Percentiles rank a stretch among this genome's conserved stretches.
phyloP scores from a whole-genome alignment of 2,113 vertebrate species.

The Melanocharis versteri region DNA sequence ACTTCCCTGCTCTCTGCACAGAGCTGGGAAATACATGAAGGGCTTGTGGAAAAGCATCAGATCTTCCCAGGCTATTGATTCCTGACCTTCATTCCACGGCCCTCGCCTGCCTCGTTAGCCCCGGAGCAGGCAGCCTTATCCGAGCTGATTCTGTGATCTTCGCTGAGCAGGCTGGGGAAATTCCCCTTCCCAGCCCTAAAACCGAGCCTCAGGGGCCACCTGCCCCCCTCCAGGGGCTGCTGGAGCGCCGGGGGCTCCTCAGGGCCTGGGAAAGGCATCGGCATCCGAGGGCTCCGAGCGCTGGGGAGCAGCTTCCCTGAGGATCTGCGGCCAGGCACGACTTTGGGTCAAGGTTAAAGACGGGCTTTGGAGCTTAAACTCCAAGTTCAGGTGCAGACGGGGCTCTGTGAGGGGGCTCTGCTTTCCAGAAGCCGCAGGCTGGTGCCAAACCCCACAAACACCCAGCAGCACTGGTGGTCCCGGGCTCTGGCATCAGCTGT shows the following conservation, averaged over 20 bases:
- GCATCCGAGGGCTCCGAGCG: rapidly evolving
- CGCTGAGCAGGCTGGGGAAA: not conserved
- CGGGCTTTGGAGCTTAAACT: not conserved
- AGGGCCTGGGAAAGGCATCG: not conserved
- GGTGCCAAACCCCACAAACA: not conserved
- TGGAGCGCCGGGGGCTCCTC: not conserved
- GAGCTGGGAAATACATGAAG: not conserved
- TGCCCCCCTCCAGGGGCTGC: not conserved
- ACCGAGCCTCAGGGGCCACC: not conserved
- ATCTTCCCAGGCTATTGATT: constrained; percentile 53
- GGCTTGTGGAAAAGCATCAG: not conserved
- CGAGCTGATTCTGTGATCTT: not conserved
- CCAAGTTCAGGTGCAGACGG: not conserved
- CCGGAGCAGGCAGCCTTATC: not conserved
- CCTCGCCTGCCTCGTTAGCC: not conserved
- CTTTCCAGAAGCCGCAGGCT: not conserved
- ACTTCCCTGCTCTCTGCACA: not conserved
- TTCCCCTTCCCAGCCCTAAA: not conserved
- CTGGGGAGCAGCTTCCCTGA: not conserved
- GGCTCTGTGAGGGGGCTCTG: rapidly evolving
- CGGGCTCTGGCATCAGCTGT: not conserved
- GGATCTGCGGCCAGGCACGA: not conserved
- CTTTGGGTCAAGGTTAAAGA: not conserved
- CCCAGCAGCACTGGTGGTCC: rapidly evolving
- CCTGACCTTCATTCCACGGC: not conserved